phyloP scores from a whole-genome alignment of 2,888 invertebrate species.

The Blastobasis adustella region DNA sequence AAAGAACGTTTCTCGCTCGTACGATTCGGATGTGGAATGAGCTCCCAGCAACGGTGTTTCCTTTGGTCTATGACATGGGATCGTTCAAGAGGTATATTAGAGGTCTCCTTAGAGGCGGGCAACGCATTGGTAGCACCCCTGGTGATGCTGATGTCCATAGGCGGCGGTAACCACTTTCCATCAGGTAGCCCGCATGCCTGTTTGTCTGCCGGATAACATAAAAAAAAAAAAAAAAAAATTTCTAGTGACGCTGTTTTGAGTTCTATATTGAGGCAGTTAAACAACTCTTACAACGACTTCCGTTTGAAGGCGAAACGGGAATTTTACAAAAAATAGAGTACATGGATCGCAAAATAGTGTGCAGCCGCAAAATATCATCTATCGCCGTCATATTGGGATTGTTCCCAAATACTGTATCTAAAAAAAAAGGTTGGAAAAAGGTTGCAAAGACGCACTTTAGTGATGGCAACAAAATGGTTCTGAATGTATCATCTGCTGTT shows the following conservation, averaged over 20 bases:
- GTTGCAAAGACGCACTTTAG: not conserved
- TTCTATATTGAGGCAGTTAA: constrained; percentile 7
- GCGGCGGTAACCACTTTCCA: no score
- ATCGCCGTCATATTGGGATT: not conserved
- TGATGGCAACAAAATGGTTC: not conserved
- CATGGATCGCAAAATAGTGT: constrained; percentile 1
- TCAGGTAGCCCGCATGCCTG: no score
- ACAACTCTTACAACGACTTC: not conserved
- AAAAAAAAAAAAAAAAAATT: no score
- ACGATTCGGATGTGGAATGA: no score
- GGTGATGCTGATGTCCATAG: no score
- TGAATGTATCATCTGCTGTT: not conserved
- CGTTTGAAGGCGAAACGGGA: not conserved
- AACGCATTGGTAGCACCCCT: no score
- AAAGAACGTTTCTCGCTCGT: no score
- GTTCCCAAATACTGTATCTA: not conserved
- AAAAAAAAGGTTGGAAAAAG: not conserved
- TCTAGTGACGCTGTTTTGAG: constrained; percentile 6
- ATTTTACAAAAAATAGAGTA: constrained; percentile 1
- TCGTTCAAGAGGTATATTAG: no score
- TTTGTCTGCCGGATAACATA: no score
- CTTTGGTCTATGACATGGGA: no score
- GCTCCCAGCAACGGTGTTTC: no score
- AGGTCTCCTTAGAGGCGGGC: no score
- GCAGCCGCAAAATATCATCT: not conserved